Evolutionary conservation across 1,140 invertebrate genomes (phyloP).

Genomic region (Zaprionus capensis): DNA sequence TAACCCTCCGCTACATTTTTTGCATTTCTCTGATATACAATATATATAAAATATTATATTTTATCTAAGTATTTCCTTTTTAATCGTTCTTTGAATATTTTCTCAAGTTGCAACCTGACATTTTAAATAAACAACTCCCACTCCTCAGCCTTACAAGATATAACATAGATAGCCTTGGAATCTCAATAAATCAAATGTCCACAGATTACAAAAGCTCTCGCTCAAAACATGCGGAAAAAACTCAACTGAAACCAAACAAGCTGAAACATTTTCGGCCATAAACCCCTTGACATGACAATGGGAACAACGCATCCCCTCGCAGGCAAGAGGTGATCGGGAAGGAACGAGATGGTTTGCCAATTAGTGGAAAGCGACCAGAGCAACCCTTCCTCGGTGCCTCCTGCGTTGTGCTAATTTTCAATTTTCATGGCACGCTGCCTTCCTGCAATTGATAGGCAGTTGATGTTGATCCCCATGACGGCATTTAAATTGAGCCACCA

Average conservation of each 20-base stretch:
- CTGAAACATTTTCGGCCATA: slow-evolving; percentile 31
- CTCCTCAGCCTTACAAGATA: neutral
- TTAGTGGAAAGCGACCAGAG: slow-evolving; percentile 36
- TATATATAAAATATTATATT: too few relatives aligned
- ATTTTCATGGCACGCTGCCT: slow-evolving; percentile 71
- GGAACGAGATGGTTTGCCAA: slow-evolving; percentile 5
- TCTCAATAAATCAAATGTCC: slow-evolving; percentile 71
- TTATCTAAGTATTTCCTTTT: too few relatives aligned
- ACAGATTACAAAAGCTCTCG: slow-evolving; percentile 20
- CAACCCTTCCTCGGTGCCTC: slow-evolving; percentile 25
- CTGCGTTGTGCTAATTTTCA: slow-evolving; percentile 69
- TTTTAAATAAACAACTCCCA: neutral
- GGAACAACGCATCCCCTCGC: neutral
- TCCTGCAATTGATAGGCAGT: slow-evolving; percentile 70
- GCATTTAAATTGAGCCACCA: slow-evolving; percentile 68
- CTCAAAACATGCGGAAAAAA: neutral
- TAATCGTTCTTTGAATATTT: too few relatives aligned
- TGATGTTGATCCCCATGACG: slow-evolving; percentile 75
- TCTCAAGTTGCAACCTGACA: neutral
- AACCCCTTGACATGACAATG: slow-evolving; percentile 41
- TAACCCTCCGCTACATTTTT: neutral
- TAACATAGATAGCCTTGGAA: slow-evolving; percentile 35
- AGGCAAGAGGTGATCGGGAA: neutral
- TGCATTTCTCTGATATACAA: too few relatives aligned
- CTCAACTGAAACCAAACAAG: slow-evolving; percentile 3